These are phyloP conservation scores for Tupiocoris notatus DNA, from an alignment of 2,888 invertebrate species.

Conservation along the genomic window DNA sequence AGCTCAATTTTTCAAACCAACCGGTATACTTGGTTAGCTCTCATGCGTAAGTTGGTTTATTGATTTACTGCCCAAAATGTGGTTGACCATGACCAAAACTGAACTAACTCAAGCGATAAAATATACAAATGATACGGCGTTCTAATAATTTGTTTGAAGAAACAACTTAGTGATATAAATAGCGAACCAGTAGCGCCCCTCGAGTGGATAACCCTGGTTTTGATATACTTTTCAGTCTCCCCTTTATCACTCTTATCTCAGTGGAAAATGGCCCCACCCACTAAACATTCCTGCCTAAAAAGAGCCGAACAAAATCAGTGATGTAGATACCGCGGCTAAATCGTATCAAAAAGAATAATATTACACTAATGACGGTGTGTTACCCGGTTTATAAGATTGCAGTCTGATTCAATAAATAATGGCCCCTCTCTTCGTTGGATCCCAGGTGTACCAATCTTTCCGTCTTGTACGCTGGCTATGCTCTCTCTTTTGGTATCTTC, in stretches of 20 bases:
- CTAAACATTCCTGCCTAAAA: not conserved
- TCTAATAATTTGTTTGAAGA: too few relatives aligned
- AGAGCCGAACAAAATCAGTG: not conserved
- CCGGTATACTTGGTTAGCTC: too few relatives aligned
- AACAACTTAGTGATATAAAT: too few relatives aligned
- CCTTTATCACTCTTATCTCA: not conserved
- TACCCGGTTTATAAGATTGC: not conserved
- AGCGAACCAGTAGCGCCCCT: too few relatives aligned
- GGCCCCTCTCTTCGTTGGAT: not conserved
- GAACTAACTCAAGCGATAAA: too few relatives aligned
- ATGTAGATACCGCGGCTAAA: conserved; percentile 25
- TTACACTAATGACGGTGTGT: conserved; percentile 38
- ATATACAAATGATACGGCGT: too few relatives aligned
- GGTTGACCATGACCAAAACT: not conserved
- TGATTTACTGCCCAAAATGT: not conserved
- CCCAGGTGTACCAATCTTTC: not conserved
- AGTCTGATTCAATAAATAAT: not conserved
- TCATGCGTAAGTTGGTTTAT: too few relatives aligned
- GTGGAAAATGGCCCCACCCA: not conserved
- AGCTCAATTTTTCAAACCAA: too few relatives aligned
- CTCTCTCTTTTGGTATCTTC: not conserved
- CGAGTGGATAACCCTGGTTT: not conserved
- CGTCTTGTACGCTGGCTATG: not conserved
- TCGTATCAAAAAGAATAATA: conserved; percentile 35
- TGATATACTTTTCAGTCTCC: not conserved